A percentile compares a stretch with the other conserved stretches of the same genome.
phyloP scores from a whole-genome alignment of 2,888 invertebrate genomes.

The Phyto melanocephala region DNA sequence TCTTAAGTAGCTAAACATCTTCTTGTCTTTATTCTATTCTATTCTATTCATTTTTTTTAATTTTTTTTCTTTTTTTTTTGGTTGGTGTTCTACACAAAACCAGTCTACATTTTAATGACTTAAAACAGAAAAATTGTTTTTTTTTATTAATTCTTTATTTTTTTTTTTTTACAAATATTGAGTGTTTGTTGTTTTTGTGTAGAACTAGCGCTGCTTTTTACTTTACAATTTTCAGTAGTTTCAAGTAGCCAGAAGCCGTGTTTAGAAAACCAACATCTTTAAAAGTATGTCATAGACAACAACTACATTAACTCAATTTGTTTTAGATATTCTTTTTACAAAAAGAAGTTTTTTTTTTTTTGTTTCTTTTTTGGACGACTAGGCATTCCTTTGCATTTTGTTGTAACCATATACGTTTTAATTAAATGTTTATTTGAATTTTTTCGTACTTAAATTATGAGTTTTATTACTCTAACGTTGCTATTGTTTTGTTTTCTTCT shows the following conservation, averaged over 20 bases:
- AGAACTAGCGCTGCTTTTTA: neutral
- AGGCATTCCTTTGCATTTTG: neutral
- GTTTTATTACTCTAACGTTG: neutral
- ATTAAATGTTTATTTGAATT: neutral
- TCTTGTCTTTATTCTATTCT: neutral
- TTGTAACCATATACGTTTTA: constrained; percentile 3
- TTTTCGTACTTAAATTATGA: neutral
- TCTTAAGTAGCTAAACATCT: constrained; percentile 12
- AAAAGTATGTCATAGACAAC: neutral
- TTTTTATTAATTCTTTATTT: neutral
- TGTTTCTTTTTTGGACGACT: too few relatives aligned
- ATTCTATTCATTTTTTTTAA: neutral
- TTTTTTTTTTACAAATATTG: neutral
- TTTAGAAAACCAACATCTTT: neutral
- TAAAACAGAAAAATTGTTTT: neutral
- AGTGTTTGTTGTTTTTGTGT: neutral
- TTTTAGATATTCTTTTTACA: neutral
- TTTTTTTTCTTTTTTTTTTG: neutral
- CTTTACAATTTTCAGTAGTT: neutral
- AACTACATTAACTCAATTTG: constrained; percentile 8
- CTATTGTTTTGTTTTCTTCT: neutral
- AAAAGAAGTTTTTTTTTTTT: neutral
- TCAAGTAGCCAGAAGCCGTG: neutral
- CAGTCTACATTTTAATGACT: neutral
- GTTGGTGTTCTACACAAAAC: neutral